A percentile compares a stretch with the other conserved stretches of the same genome.
Evolutionary conservation across 2,113 vertebrate species (phyloP).

Genomic region (Ptyas mucosa): DNA sequence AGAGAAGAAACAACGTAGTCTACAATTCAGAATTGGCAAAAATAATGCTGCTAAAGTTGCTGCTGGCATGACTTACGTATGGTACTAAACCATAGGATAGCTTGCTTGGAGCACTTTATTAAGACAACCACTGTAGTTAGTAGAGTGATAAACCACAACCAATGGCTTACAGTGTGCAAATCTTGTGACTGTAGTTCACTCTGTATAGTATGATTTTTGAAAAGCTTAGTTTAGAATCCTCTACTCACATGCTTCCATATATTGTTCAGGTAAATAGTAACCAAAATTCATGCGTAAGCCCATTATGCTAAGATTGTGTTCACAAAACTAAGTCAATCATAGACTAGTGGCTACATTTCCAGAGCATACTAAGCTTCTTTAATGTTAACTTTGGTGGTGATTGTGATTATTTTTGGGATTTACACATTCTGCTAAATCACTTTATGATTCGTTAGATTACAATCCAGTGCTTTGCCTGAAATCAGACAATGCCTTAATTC

Average conservation of each 20-base stretch:
- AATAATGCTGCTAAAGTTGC: too few relatives aligned
- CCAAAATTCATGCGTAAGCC: slow-evolving; percentile 13
- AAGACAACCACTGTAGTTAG: neutral
- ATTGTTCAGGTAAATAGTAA: slow-evolving; percentile 16
- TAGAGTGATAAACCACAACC: neutral
- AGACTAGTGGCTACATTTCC: neutral
- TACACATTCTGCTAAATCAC: neutral
- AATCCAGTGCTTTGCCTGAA: neutral
- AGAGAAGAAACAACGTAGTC: too few relatives aligned
- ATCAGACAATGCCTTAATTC: neutral
- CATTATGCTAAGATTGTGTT: slow-evolving; percentile 7
- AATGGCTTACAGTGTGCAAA: neutral
- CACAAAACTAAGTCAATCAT: neutral
- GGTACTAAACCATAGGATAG: neutral
- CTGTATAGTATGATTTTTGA: neutral
- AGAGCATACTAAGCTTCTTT: neutral
- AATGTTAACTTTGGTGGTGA: neutral
- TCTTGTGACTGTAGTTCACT: neutral
- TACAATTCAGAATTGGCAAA: too few relatives aligned
- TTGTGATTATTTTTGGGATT: neutral
- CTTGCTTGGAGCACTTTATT: neutral
- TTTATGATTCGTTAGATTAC: neutral
- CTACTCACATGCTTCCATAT: neutral
- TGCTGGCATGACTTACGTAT: too few relatives aligned
- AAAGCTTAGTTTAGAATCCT: neutral